Evolutionary conservation across 2,888 invertebrate species (phyloP).

Genomic region (Tenthredo notha): DNA sequence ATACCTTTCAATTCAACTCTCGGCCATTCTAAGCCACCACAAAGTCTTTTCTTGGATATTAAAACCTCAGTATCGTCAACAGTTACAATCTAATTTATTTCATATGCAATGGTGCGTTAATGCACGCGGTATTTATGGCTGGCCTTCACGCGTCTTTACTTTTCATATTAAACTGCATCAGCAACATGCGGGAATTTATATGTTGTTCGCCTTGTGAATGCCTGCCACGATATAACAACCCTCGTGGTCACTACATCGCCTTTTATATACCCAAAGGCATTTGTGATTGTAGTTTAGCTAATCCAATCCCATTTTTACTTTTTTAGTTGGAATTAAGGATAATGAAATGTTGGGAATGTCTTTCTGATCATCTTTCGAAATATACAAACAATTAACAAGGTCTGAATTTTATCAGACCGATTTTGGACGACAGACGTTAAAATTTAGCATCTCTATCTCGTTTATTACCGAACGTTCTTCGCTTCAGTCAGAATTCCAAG

Average conservation of each 20-base stretch:
- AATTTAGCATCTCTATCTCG: slow-evolving; percentile 16
- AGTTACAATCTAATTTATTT: slow-evolving; percentile 16
- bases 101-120: slow-evolving; percentile 31
- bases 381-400: not conserved
- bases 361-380: not conserved
- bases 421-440: not conserved
- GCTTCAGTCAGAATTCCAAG: not conserved
- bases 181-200: not conserved
- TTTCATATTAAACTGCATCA: not conserved
- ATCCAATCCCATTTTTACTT: not conserved
- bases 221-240: not conserved
- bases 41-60: not conserved
- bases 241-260: slow-evolving; percentile 1
- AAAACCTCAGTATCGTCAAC: not conserved
- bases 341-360: not conserved
- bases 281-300: not conserved
- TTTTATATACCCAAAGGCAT: not conserved
- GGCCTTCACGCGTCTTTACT: slow-evolving; percentile 24
- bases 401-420: not conserved
- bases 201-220: slow-evolving; percentile 37
- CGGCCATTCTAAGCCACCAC: not conserved
- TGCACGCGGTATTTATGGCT: slow-evolving; percentile 17
- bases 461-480: slow-evolving; percentile 26
- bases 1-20: not conserved
- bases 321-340: not conserved